Base-by-base conservation (phyloP, 2,797 vertebrate species). In the Centropyge bicolor region DNA sequence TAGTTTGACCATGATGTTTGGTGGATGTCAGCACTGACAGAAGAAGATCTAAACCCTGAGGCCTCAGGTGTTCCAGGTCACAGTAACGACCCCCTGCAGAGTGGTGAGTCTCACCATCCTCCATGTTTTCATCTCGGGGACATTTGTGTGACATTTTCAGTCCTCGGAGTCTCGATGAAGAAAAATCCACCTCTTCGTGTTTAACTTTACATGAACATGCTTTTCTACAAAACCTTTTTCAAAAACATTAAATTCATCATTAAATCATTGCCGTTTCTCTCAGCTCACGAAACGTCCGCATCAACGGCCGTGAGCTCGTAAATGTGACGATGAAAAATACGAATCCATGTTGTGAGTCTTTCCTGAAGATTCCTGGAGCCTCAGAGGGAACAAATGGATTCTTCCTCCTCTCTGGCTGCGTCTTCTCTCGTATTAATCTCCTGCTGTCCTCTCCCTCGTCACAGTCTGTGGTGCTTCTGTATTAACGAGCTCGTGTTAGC, bases 401-500 rank as follows among this genome's bases (percentile, higher is more conserved):
- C 20, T 22, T 16, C 17, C 46, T 61, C 55, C 40, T 19, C 31
- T 20, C 72, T 72, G 79, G 65, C 68, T 56, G 46, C 3, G 31
- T 57, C 36, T 45, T 4, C 54, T 74, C 61, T 64, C 1, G 61
- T 67, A 55, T 76, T 84, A 72, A 70, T 81, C 74, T 78, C 74
- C 70, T 45, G 70, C 82, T 78, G 80, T 83, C 80, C 71, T 68
- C 70, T 70, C 74, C 59, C 64, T 74, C 70, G 31, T 86, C 82
- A 64, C 82, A 83, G 79, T 75, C 83, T 70, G 77, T 55, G 76
- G 16, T 61, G 73, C 45, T 71, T 70, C 77, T 46, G 59, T 77
- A 74, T 81, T 85, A 84, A 85, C 84, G 13, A 79, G 60, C 86
- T 76, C 20, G 41, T 69, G 74, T 87, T 86, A 84, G 82, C 43